These are phyloP conservation scores for Hephaestus fuliginosus DNA, from an alignment of 2,797 vertebrate genomes.

Conservation along the genomic window DNA sequence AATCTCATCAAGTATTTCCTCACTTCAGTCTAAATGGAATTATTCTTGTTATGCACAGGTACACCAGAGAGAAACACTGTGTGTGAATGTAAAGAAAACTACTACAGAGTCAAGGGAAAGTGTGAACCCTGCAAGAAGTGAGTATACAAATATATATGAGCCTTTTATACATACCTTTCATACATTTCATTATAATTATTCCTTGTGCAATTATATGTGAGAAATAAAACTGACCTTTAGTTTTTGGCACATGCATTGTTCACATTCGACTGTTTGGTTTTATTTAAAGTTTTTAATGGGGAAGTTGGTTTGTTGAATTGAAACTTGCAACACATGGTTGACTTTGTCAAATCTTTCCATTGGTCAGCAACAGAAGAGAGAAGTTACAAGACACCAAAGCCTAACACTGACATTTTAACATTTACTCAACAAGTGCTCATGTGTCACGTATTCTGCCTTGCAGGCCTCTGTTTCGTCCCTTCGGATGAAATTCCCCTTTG, in stretches of 20 bases:
- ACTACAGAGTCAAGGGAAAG: constrained; percentile 45
- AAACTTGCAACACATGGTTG: constrained; percentile 59
- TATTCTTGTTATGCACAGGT: constrained; percentile 72
- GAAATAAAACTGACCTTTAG: no score
- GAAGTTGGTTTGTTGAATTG: constrained; percentile 77
- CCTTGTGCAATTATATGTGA: no score
- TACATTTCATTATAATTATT: no score
- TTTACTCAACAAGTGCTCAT: constrained; percentile 2
- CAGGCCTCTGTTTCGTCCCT: not conserved
- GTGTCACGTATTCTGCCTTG: constrained; percentile 2
- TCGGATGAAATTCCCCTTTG: not conserved
- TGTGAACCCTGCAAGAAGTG: constrained; percentile 78
- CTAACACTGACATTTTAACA: constrained; percentile 12
- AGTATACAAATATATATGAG: constrained; percentile 47
- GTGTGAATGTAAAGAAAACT: constrained; percentile 70
- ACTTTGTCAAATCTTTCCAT: constrained; percentile 65
- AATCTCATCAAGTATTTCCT: not conserved
- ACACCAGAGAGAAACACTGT: constrained; percentile 44
- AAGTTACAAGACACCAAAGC: constrained; percentile 49
- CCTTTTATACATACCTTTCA: no score
- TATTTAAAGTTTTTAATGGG: constrained; percentile 39
- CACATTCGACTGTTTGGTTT: not conserved
- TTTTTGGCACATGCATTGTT: constrained; percentile 7
- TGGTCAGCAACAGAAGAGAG: constrained; percentile 46
- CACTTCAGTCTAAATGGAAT: constrained; percentile 8